Evolutionary conservation across 2,888 invertebrate species (phyloP).

Genomic region (Tyria jacobaeae): DNA sequence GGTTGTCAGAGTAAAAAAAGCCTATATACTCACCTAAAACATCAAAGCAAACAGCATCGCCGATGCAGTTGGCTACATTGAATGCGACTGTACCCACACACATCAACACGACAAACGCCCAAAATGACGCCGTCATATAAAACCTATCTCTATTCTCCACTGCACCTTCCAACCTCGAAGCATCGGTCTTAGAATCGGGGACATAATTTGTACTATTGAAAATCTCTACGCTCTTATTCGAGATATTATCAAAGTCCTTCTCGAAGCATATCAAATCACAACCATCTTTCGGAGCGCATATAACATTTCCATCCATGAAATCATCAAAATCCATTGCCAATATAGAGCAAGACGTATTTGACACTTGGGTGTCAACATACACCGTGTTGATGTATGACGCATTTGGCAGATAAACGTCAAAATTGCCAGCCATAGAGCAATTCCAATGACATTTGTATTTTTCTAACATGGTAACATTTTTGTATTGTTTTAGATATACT

Average conservation of each 20-base stretch:
- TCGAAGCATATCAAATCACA: constrained; percentile 76
- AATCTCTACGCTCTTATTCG: constrained; percentile 30
- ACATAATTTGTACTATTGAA: constrained; percentile 16
- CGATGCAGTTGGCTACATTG: constrained; percentile 94
- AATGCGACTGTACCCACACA: constrained; percentile 92
- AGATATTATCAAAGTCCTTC: constrained; percentile 51
- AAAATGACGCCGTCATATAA: constrained; percentile 89
- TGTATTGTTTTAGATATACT: constrained; percentile 59
- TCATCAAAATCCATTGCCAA: constrained; percentile 69
- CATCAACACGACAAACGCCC: constrained; percentile 91
- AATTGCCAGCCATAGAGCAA: constrained; percentile 58
- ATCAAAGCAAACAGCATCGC: constrained; percentile 96
- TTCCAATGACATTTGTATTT: constrained; percentile 77
- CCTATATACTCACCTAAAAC: constrained; percentile 89
- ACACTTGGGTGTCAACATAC: constrained; percentile 61
- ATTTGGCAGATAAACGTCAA: constrained; percentile 71
- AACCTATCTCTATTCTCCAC: constrained; percentile 62
- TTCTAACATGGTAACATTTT: constrained; percentile 56
- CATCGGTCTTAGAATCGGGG: constrained; percentile 37
- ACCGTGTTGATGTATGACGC: constrained; percentile 66
- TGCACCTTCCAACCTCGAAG: constrained; percentile 21
- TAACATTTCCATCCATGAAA: constrained; percentile 59
- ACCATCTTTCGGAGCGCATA: constrained; percentile 63
- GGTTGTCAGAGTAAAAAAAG: too few species aligned
- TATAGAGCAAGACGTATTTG: constrained; percentile 67